Conservation (phyloP, 2,888 invertebrate species). For the Amblyjoppa fuscipennis region DNA sequence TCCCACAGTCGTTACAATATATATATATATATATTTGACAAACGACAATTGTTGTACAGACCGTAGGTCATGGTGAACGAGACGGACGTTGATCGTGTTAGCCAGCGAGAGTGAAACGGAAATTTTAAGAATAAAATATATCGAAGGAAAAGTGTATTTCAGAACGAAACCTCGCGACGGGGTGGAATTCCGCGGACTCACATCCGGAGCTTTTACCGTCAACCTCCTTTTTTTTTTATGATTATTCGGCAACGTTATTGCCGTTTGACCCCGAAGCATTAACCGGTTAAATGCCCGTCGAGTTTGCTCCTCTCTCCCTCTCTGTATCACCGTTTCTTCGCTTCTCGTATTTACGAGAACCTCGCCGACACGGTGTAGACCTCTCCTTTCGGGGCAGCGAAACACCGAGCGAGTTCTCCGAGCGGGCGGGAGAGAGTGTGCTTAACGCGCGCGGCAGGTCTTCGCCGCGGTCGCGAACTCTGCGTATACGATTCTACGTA, state of each 20-base stretch:
- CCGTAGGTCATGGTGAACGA: too few species aligned
- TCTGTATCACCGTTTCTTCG: slow-evolving; percentile 73
- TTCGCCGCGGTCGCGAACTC: slow-evolving; percentile 65
- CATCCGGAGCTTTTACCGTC: slow-evolving; percentile 75
- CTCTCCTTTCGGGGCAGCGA: neutral
- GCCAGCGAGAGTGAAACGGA: neutral
- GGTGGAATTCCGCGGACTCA: slow-evolving; percentile 16
- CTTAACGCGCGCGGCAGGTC: slow-evolving; percentile 54
- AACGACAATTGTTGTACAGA: neutral
- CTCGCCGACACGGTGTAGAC: too few species aligned
- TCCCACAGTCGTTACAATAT: too few species aligned
- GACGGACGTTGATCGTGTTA: too few species aligned
- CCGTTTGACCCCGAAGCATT: slow-evolving; percentile 80
- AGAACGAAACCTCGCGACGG: slow-evolving; percentile 25
- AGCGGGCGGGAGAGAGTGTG: slow-evolving; percentile 64
- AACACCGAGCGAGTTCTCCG: slow-evolving; percentile 54
- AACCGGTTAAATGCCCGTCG: slow-evolving; percentile 79
- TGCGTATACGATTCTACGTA: slow-evolving; percentile 62
- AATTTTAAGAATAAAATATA: neutral
- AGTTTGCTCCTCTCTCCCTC: slow-evolving; percentile 35
- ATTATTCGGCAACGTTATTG: slow-evolving; percentile 81
- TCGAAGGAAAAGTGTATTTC: slow-evolving; percentile 1
- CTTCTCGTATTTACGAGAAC: slow-evolving; percentile 49
- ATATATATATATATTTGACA: neutral
- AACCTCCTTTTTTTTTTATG: slow-evolving; percentile 79